Conservation (phyloP, 2,113 vertebrate genomes). For the Saccopteryx leptura region DNA sequence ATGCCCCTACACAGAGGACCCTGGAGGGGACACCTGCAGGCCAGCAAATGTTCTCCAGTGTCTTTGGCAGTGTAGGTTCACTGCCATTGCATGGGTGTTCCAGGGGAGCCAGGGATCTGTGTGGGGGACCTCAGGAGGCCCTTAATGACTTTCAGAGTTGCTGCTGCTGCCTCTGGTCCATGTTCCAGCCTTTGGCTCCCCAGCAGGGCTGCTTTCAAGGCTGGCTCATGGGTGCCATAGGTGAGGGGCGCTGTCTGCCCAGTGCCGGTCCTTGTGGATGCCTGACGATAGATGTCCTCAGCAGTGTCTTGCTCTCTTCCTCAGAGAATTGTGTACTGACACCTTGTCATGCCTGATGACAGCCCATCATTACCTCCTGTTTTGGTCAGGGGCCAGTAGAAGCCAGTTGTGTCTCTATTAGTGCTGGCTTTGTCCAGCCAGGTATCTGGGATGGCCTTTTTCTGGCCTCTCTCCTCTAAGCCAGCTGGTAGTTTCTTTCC, state of each 20-base stretch:
- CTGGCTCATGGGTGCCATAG: neutral
- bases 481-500: neutral
- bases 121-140: neutral
- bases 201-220: neutral
- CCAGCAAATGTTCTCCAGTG: neutral
- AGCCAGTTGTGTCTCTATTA: no score
- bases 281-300: neutral
- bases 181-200: neutral
- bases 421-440: neutral
- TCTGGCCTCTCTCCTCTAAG: neutral
- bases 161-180: neutral
- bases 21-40: neutral
- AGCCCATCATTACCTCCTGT: neutral
- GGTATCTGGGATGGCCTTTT: neutral
- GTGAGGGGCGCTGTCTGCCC: neutral
- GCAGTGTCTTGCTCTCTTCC: neutral
- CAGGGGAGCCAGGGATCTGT: neutral
- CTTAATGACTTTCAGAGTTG: neutral
- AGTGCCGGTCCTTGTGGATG: fast-evolving
- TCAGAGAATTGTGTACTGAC: neutral
- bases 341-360: neutral
- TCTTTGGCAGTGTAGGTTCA: neutral
- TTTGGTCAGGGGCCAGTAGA: neutral
- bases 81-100: neutral
- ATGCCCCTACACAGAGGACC: no score